These are phyloP conservation scores for Euproctis similis DNA, from an alignment of 2,888 invertebrate genomes.

Conservation along the genomic window DNA sequence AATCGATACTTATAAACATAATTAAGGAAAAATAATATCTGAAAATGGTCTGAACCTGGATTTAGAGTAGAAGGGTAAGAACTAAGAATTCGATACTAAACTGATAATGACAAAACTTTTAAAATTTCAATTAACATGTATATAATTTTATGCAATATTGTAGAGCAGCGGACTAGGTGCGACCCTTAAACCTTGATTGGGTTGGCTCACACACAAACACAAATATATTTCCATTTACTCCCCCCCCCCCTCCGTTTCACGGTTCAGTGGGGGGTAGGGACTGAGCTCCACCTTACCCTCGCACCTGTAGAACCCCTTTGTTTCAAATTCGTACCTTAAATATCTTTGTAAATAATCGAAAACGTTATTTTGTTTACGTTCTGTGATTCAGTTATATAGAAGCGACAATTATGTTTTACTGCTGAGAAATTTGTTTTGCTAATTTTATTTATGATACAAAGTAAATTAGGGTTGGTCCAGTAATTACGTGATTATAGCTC, in stretches of 20 bases:
- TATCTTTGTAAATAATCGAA: constrained; percentile 16
- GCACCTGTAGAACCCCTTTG: constrained; percentile 23
- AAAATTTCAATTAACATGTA: too few species aligned
- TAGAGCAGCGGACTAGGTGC: too few species aligned
- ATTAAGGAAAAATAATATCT: too few species aligned
- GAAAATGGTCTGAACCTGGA: too few species aligned
- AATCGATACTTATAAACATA: too few species aligned
- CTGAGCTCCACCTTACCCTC: constrained; percentile 1
- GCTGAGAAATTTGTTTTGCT: constrained; percentile 1
- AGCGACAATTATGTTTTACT: constrained; percentile 4
- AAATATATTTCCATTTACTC: constrained; percentile 7
- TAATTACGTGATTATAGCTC: too few species aligned
- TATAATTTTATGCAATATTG: too few species aligned
- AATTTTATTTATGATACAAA: neutral
- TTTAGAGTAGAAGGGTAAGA: too few species aligned
- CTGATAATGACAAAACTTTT: too few species aligned
- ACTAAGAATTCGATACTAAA: too few species aligned
- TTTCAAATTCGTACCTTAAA: constrained; percentile 16
- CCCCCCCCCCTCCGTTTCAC: neutral
- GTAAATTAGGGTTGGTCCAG: too few species aligned
- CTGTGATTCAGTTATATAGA: constrained; percentile 8
- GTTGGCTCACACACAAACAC: constrained; percentile 5
- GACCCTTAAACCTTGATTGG: neutral
- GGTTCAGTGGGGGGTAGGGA: too few species aligned
- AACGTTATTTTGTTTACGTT: constrained; percentile 11